These are phyloP conservation scores for Propithecus deckenii DNA, from an alignment of 2,797 vertebrate genomes.

Conservation along the genomic window DNA sequence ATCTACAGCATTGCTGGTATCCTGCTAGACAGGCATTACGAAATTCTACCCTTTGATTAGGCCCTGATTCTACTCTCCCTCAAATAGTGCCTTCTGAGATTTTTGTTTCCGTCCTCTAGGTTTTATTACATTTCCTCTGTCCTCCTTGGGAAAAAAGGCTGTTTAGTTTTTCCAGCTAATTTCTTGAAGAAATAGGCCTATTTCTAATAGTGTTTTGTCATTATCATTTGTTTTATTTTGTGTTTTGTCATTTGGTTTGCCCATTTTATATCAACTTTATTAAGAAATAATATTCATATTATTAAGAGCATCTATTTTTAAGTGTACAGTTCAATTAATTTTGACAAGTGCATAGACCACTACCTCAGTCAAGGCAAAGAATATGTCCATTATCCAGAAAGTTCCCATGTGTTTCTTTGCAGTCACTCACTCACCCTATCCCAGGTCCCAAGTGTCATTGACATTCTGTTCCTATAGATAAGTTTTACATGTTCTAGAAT, in stretches of 20 bases:
- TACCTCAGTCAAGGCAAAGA: background rate
- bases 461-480: background rate
- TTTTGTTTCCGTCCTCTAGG: background rate
- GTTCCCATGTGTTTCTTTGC: background rate
- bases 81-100: background rate
- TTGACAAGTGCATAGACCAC: background rate
- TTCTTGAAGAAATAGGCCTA: conserved; percentile 3
- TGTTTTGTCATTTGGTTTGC: background rate
- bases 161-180: background rate
- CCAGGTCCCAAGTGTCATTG: background rate
- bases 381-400: background rate
- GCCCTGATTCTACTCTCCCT: background rate
- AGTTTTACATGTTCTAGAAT: background rate
- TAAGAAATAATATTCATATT: background rate
- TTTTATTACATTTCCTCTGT: conserved; percentile 21
- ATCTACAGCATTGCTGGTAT: background rate
- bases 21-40: background rate
- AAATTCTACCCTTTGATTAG: background rate
- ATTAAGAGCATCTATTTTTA: background rate
- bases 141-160: background rate
- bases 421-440: background rate
- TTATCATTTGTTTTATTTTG: background rate
- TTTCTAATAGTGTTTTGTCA: background rate
- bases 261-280: background rate
- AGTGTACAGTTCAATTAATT: background rate